Evolutionary conservation across 2,113 vertebrate genomes (phyloP), one percentile per base, ranked within the genome.

Genomic region (Thunnus maccoyii): DNA sequence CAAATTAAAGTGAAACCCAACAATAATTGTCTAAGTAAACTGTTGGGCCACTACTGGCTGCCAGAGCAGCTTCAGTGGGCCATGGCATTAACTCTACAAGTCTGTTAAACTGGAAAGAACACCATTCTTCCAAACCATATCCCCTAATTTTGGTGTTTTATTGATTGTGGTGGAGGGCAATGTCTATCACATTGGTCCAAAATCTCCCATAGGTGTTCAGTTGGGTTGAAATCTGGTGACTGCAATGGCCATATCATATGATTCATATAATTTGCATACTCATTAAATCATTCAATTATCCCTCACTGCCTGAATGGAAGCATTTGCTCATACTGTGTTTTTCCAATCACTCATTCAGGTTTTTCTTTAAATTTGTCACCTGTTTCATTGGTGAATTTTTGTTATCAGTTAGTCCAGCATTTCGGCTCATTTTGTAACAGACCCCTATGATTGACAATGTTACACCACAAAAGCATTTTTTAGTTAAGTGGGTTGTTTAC

Each of bases 401-500:
- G 2, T 20, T 12, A 32, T 63, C 3, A 51, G 16, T 57, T 32
- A 30, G 27, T 11, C 41, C 36, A n/a, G 17, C 36, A 50, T 41
- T 12, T 27, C 64, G 13, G 18, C 3, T 78, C 4, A 60, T 61
- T 41, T 58, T 52, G 2, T 46, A 47, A 61, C 22, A 61, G 16
- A 20, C 13, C 12, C 8, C 16, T 61, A 25, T 77, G 56, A 56
- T 63, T 64, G 10, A 69, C 2, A 12, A 36, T 65, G 22, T 25
- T 51, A 68, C 17, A 60, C 55, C 47, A 25, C 11, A 32, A 65
- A 83, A 9, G 46, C 1, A 17, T 61, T 68, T 86, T 87, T 84
- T 52, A 64, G n/a, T 14, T 70, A 50, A 80, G 17, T 25, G 14
- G 63, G 75, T 86, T 88, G 84, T 88, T 86, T 77, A 88, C 65